Evolutionary conservation across 2,797 vertebrate species (phyloP).

Genomic region (Hyperoplus lanceolatus): DNA sequence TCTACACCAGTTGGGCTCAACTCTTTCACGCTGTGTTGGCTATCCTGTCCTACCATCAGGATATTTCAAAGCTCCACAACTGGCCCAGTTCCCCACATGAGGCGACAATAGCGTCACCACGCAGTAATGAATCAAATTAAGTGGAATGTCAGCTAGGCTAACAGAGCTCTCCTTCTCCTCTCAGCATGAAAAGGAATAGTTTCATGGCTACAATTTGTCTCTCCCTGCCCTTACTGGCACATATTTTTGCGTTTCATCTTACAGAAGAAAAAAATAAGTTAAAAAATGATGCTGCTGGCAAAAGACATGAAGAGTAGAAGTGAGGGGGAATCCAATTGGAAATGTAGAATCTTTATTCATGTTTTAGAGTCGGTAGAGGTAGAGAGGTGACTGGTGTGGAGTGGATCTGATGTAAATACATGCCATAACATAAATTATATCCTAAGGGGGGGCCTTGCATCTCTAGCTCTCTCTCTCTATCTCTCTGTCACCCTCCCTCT

Average conservation of each 20-base stretch:
- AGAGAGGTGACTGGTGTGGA: slow-evolving; percentile 26
- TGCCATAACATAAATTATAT: slow-evolving; percentile 59
- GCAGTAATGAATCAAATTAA: slow-evolving; percentile 85
- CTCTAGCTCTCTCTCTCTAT: slow-evolving; percentile 10
- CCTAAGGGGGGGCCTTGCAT: slow-evolving; percentile 12
- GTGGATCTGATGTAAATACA: slow-evolving; percentile 68
- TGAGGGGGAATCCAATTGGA: slow-evolving; percentile 46
- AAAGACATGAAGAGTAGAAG: slow-evolving; percentile 38
- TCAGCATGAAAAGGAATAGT: slow-evolving; percentile 74
- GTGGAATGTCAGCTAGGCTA: slow-evolving; percentile 80
- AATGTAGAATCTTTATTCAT: slow-evolving; percentile 60
- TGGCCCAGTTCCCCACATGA: slow-evolving; percentile 76
- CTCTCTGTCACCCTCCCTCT: neutral
- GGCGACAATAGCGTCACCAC: slow-evolving; percentile 70
- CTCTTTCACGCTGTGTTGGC: slow-evolving; percentile 39
- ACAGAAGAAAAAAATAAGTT: slow-evolving; percentile 20
- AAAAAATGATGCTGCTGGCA: slow-evolving; percentile 53
- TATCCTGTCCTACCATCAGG: slow-evolving; percentile 56
- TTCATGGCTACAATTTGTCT: slow-evolving; percentile 78
- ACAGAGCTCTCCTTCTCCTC: slow-evolving; percentile 72
- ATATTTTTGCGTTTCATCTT: slow-evolving; percentile 66
- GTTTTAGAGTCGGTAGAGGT: slow-evolving; percentile 34
- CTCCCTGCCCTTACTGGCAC: slow-evolving; percentile 48
- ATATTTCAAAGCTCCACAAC: slow-evolving; percentile 62
- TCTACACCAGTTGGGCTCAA: slow-evolving; percentile 27